Base-by-base conservation (phyloP, 2,113 vertebrate genomes). In the Herpailurus yagouaroundi region DNA sequence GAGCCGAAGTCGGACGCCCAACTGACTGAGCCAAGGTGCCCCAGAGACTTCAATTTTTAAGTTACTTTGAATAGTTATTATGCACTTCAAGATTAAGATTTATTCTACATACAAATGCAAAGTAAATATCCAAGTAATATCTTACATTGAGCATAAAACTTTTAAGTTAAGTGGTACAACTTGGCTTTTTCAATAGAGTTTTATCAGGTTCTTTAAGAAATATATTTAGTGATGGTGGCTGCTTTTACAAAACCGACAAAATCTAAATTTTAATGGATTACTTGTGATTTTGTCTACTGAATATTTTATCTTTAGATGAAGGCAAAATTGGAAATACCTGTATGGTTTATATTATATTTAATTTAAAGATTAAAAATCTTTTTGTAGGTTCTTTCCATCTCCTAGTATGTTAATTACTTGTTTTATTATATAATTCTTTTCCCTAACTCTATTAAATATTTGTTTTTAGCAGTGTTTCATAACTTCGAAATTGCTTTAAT, bases 401-500 rank as follows among this genome's bases (percentile, higher is more conserved):
- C 25, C 31, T 86, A 16, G 29, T 11, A 68, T 91, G 7, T 76
- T 79, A 79, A 66, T 69, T 91, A 68, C 18, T 77, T 85, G 7
- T 29, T 89, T 89, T 76, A 29, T 41, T 73, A 0, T 80, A 77
- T 94, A 92, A 88, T 88, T 92, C 73, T 93, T 31, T 85, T 97
- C 96, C 25, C 1, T 88, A 89, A 94, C 69, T 96, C 82, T 92
- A 3, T 74, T 89, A 73, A 14, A 2, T 89, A 45, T 79, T 96
- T 36, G 41, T 97, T 98, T 94, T 89, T 71, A 97, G 29, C 71
- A 77, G 73, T 91, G 25, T 97, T 93, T 91, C 14, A 55, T 88
- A 97, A 90, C 12, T 68, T 96, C 80, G 13, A 19, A n/a, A 18
- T 97, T 96, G 71, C 25, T 96, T 88, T 95, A 88, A 89, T 82